Base-by-base conservation (phyloP, 1,140 invertebrate genomes). In the Varroa destructor region DNA sequence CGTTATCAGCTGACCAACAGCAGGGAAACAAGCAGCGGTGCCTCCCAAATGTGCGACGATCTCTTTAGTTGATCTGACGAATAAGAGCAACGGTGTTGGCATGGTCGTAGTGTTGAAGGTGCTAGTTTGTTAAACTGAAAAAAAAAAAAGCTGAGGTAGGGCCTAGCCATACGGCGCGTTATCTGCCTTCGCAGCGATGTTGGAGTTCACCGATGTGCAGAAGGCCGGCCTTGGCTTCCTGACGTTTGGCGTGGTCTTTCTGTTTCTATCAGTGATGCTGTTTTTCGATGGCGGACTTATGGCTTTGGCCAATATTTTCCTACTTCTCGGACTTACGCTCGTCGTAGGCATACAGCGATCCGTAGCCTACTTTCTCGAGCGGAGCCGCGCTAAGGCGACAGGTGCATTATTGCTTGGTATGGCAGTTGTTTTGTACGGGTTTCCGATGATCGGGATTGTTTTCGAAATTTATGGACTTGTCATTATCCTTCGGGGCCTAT, bases 401-500 rank as follows among this genome's bases (percentile, higher is more conserved):
- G 10, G 37, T 12, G 40, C 37, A 12, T 40, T 67, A 67, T 3
- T 36, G 1, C 36, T 40, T n/a, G 14, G 37, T 37, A 67, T 67
- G 61, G 14, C 46, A 46, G 46, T 40, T 36, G 61, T 36, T 1
- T 8, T 67, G 10, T 67, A 67, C 61, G 37, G 37, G 14, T n/a
- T 36, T 43, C 37, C 61, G 61, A 46, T 36, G 37, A 67, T 40
- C 2, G 61, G 57, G 1, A 67, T 67, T 12, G 40, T 67, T 67
- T 67, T 67, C 40, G 57, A 58, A 58, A 42, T 58, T 42, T 58
- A 58, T 42, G 57, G 57, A 58, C 57, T 58, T 6, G 57, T 58
- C 25, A 12, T 58, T 42, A 58, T 58, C 3, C 57, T 58, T 58
- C 57, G 57, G 40, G 57, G 57, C 3, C 57, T 58, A 42, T 58